Evolutionary conservation across 2,888 invertebrate species (phyloP), one percentile per base, ranked within the genome.

Genomic region (Melanargia galathea): DNA sequence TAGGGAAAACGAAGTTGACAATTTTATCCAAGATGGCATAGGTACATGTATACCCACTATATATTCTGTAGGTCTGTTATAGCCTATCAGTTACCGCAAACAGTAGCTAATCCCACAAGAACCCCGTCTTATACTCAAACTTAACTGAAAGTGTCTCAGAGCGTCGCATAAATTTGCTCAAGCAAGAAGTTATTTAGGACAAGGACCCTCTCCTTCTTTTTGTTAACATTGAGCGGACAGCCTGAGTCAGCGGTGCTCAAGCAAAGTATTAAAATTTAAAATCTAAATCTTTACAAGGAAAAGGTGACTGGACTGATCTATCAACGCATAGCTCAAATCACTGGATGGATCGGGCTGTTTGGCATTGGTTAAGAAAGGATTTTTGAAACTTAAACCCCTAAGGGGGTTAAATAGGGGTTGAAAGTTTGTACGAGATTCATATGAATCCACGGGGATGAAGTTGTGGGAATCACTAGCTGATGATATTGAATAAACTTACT

Each of bases 171-270:
- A 70, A 71, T 72, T 71, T 69, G 60, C 64, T 63, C 70, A 64
- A 67, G 68, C 65, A 67, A 67, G 63, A 70, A 70, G 70, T 71
- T 71, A 70, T 70, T 70, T 60, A 59, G 66, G 68, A 66, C 70
- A 69, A 70, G 63, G 60, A 66, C 64, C 61, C 61, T 45, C 52
- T 60, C 58, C 62, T 60, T 65, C 63, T 68, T 70, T 70, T 70
- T 68, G 62, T 65, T 57, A 62, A 57, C 62, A 52, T 43, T 51
- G 56, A 58, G 51, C 57, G 52, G 57, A 48, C 38, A 49, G 20
- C 26, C 33, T 30, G 8, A 40, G 24, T 40, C 57, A 59, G 48
- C 48, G 60, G 38, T 55, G 45, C 49, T 43, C 59, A 60, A 63
- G 49, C 46, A 46, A n/a, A n/a, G n/a, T n/a, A 18, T 35, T 48